Base-by-base conservation (phyloP, 2,113 vertebrate genomes). In the Protobothrops mucrosquamatus region DNA sequence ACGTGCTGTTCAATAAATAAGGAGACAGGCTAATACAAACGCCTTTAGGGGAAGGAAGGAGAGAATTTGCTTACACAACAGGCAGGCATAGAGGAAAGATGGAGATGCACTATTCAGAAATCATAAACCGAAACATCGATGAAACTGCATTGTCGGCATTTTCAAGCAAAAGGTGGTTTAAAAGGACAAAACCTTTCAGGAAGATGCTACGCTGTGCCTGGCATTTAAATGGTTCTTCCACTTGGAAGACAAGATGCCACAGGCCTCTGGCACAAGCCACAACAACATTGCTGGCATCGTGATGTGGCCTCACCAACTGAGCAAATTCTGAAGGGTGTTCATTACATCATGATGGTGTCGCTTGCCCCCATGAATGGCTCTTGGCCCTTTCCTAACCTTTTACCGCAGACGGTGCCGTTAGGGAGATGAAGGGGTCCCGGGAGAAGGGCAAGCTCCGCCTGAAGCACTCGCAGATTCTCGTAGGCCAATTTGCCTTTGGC, bases 1-100 rank as follows among this genome's bases (percentile, higher is more conserved):
- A 46, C 14, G 3, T 57, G 89, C n/a, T 90, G 23, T 43, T 64
- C 91, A 93, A 93, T 93, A 93, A 90, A 90, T 89, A 87, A 90
- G 46, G 81, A 81, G 5, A 9, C 6, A 15, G 34, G 69, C 14
- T 3, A 34, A 24, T 55, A 23, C 24, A 39, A 48, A 48, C 2
- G 18, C 89, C 48, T 81, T 55, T 81, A 1, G 0, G 4, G 52
- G 51, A 15, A 54, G 51, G 26, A 18, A 14, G 48, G 4, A 7
- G 14, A 22, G 34, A 43, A 43, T 22, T 22, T 43, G 74, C 22
- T 46, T 22, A 24, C 48, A 29, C 34, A 29, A 52, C 69, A 61
- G 92, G 54, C 39, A 93, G 54, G 64, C 11, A 15, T 22, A 74
- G 7, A 22, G 54, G 43, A 61, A 89, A n/a, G 2, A 20, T 20